Base-by-base conservation (phyloP, 2,797 vertebrate genomes). In the Erithacus rubecula region DNA sequence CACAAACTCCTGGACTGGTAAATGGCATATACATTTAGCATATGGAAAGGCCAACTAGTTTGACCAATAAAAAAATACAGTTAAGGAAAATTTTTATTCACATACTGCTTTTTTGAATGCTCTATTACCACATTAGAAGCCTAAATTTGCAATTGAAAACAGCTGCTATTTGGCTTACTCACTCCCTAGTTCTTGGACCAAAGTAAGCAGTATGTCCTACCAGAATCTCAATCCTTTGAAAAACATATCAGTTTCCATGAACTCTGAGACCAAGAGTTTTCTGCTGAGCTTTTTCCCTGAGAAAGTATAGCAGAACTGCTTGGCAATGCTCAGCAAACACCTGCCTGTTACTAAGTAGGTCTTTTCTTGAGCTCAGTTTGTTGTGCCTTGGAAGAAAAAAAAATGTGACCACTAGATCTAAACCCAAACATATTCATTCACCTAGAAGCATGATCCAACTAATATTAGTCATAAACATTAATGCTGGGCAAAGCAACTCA, bases 61-160 rank as follows among this genome's bases (percentile, higher is more conserved):
- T 58, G 18, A 43, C 5, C 5, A 3, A 62, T 58, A 85, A 74
- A 47, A 46, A 39, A 62, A 51, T 3, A 15, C 30, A 80, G 26
- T 27, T 69, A 88, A 65, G 74, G 79, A 70, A 30, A 79, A 34
- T 12, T 94, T 95, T 69, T 77, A 82, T 58, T 94, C 82, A 82
- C 6, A 7, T 87, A 64, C 32, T 77, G 21, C 44, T 94, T 96
- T 68, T 46, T 84, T 90, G 52, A 71, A 65, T 36, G 52, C 34
- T 94, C 76, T 80, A 64, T 70, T 52, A 82, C 79, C 36, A 89
- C 55, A 76, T 65, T 75, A 89, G 77, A 95, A 95, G 27, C n/a
- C 77, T 77, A 80, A 44, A 79, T 65, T 55, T 92, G 46, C 52
- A 82, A 81, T 58, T 95, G 92, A 83, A 96, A 97, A 82, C 92